These are phyloP conservation scores for Protophormia terraenovae DNA, from an alignment of 2,888 invertebrate genomes.

Conservation along the genomic window DNA sequence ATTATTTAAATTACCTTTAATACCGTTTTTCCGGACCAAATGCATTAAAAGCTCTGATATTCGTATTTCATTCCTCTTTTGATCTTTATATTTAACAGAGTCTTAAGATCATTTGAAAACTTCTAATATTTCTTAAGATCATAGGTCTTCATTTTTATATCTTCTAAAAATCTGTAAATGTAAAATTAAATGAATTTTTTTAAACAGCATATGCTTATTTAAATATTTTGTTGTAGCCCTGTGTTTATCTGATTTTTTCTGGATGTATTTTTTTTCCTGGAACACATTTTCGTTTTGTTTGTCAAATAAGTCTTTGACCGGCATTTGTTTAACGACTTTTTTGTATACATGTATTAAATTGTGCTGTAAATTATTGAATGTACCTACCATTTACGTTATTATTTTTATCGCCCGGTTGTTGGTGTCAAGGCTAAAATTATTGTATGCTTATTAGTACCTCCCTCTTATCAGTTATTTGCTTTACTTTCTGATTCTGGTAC, in stretches of 20 bases:
- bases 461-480: constrained; percentile 12
- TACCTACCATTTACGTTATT: neutral
- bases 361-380: neutral
- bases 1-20: no score
- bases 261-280: neutral
- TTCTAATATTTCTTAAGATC: no score
- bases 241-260: neutral
- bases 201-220: no score
- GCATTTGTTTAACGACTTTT: neutral
- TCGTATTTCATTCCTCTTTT: no score
- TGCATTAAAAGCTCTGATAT: no score
- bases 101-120: no score
- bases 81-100: no score
- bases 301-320: constrained; percentile 24
- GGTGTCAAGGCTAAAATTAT: neutral
- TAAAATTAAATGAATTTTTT: no score
- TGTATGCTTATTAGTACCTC: neutral
- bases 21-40: no score
- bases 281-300: neutral
- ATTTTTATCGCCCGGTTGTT: constrained; percentile 4
- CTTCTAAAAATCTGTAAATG: no score
- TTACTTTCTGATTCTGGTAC: neutral
- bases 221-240: neutral
- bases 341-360: neutral
- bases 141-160: no score